A percentile compares a stretch with the other conserved stretches of the same genome.
Conservation (phyloP, 2,797 vertebrate genomes). For the Onychomys leucogaster region DNA sequence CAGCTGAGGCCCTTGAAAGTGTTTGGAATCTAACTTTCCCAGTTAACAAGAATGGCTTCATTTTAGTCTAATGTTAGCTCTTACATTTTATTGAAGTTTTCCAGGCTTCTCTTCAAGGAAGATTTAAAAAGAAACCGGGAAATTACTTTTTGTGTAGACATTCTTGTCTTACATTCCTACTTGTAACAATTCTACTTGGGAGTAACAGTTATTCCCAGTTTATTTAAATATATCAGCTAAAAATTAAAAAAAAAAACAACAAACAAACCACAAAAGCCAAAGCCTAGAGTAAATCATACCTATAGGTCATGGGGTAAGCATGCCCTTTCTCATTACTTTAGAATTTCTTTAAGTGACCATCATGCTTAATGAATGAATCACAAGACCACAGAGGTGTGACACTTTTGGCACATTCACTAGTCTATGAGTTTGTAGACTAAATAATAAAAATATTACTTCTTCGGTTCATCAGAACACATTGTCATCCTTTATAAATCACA, state of each 20-base stretch:
- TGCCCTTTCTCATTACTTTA: background rate
- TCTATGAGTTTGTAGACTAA: slow-evolving; percentile 64
- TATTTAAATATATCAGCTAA: background rate
- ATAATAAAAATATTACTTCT: slow-evolving; percentile 64
- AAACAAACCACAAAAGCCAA: background rate
- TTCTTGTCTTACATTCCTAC: background rate
- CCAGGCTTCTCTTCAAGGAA: background rate
- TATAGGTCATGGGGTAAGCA: background rate
- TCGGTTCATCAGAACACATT: slow-evolving; percentile 27
- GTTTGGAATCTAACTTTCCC: slow-evolving; percentile 10
- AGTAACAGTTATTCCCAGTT: slow-evolving; percentile 6
- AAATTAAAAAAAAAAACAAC: background rate
- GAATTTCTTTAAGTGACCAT: background rate
- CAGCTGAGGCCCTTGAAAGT: background rate
- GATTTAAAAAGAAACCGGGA: slow-evolving; percentile 45
- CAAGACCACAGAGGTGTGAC: background rate
- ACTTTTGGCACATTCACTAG: slow-evolving; percentile 9
- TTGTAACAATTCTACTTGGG: background rate
- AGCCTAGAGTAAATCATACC: background rate
- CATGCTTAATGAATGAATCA: background rate
- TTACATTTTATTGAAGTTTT: slow-evolving; percentile 18
- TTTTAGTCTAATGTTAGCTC: background rate
- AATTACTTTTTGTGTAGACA: background rate
- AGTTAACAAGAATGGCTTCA: slow-evolving; percentile 9
- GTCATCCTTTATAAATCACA: slow-evolving; percentile 39